Conservation (phyloP, 2,113 vertebrate genomes). For the Leptobrachium ailaonicum region DNA sequence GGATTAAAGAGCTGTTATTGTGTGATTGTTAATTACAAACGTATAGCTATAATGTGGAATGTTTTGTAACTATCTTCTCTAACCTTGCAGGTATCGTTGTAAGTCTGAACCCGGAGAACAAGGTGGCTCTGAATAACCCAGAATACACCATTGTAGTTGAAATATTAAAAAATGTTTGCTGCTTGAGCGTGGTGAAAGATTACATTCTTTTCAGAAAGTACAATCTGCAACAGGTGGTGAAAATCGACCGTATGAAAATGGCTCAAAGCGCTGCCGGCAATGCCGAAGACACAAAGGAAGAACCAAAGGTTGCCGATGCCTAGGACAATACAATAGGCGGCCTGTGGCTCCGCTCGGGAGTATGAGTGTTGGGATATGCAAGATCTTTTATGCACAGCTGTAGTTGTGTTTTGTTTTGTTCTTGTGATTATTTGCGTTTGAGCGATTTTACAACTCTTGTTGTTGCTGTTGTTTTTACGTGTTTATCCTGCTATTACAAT, state of each 20-base stretch:
- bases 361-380: too few relatives aligned
- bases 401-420: too few relatives aligned
- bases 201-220: constrained; percentile 89
- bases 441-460: too few relatives aligned
- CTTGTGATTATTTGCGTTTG: too few relatives aligned
- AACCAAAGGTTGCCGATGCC: constrained; percentile 23
- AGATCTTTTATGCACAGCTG: too few relatives aligned
- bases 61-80: constrained; percentile 22
- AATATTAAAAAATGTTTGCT: constrained; percentile 92
- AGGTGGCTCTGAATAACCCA: constrained; percentile 88
- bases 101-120: constrained; percentile 89
- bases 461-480: too few relatives aligned
- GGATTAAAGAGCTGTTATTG: too few relatives aligned
- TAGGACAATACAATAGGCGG: not conserved
- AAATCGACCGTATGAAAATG: constrained; percentile 61
- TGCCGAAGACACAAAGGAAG: constrained; percentile 46
- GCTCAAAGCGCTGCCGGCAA: constrained; percentile 44
- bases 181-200: constrained; percentile 89
- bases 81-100: constrained; percentile 79
- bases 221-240: constrained; percentile 91
- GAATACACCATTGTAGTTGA: constrained; percentile 90
- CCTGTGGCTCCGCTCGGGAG: too few relatives aligned
- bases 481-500: too few relatives aligned
- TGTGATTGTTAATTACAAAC: too few relatives aligned
- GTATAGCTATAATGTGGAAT: constrained; percentile 8